Conservation (phyloP, 2,888 invertebrate genomes). For the Agonopterix alstromeriana region DNA sequence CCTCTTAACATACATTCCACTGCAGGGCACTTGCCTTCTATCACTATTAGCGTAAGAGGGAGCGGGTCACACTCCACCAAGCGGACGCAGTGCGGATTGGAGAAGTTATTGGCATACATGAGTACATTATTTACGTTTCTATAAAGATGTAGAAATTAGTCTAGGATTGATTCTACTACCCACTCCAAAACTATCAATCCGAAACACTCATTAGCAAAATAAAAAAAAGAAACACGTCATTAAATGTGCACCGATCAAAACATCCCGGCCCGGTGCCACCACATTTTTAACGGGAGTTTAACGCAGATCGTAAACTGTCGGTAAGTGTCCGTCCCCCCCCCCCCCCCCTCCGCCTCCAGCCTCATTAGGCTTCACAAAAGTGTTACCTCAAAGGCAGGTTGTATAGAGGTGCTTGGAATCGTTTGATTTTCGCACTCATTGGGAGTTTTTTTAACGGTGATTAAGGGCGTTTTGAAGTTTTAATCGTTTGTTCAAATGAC, state of each 20-base stretch:
- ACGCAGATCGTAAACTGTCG: conserved; percentile 33
- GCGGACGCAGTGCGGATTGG: too few species aligned
- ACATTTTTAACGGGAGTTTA: conserved; percentile 47
- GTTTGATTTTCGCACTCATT: conserved; percentile 26
- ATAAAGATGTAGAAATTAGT: too few species aligned
- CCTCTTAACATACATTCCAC: too few species aligned
- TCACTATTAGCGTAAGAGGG: too few species aligned
- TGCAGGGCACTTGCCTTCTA: too few species aligned
- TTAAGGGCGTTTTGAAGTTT: too few species aligned
- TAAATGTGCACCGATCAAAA: conserved; percentile 28
- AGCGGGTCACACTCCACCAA: too few species aligned
- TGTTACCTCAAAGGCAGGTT: conserved; percentile 45
- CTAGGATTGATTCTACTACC: too few species aligned
- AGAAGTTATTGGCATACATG: too few species aligned
- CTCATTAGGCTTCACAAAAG: conserved; percentile 52
- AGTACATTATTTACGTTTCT: too few species aligned
- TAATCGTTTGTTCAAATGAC: too few species aligned
- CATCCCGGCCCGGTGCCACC: conserved; percentile 7
- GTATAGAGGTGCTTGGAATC: conserved; percentile 13
- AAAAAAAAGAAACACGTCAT: conserved; percentile 23
- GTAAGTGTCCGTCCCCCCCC: conserved; percentile 17
- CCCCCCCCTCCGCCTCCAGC: conserved; percentile 19
- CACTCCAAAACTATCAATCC: too few species aligned
- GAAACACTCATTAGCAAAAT: not conserved
- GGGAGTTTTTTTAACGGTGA: conserved; percentile 8